These are phyloP conservation scores for Hedychridium roseum DNA, from an alignment of 2,888 invertebrate genomes.

Conservation along the genomic window DNA sequence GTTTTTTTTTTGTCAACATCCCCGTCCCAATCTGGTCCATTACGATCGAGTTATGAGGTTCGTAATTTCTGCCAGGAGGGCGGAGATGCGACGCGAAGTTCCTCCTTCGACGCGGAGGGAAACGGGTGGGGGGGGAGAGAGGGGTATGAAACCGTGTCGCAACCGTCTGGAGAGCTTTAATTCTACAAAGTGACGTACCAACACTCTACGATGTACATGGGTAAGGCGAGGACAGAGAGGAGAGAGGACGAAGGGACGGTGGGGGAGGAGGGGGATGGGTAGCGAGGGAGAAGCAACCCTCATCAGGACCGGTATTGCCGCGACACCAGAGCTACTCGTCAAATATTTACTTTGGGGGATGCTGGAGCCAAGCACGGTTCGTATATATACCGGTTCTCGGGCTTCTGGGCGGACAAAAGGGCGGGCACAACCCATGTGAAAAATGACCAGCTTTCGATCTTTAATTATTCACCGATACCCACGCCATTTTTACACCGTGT, in stretches of 20 bases:
- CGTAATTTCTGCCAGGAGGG: too few relatives aligned
- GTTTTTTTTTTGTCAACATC: too few relatives aligned
- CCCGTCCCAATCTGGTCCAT: too few relatives aligned
- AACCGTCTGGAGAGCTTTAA: slow-evolving; percentile 25
- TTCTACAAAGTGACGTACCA: slow-evolving; percentile 35
- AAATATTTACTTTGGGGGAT: slow-evolving; percentile 50
- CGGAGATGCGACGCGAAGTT: too few relatives aligned
- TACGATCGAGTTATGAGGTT: too few relatives aligned
- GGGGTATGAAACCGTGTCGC: background rate
- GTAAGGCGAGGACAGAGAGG: too few relatives aligned
- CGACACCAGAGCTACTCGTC: slow-evolving; percentile 41
- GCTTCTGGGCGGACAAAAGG: slow-evolving; percentile 11
- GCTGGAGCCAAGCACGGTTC: slow-evolving; percentile 29
- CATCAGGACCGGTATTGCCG: slow-evolving; percentile 42
- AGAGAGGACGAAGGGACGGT: slow-evolving; percentile 18
- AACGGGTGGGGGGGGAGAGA: background rate
- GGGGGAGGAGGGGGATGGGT: slow-evolving; percentile 16
- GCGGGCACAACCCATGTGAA: slow-evolving; percentile 23
- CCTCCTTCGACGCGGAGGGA: background rate
- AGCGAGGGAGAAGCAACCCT: slow-evolving; percentile 31
- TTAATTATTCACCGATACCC: slow-evolving; percentile 33
- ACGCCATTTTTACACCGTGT: too few relatives aligned
- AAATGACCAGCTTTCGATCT: slow-evolving; percentile 25
- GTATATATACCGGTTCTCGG: slow-evolving; percentile 18
- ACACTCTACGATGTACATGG: slow-evolving; percentile 12